phyloP scores from a whole-genome alignment of 2,888 invertebrate genomes.

The Drosophila atroscutellata region DNA sequence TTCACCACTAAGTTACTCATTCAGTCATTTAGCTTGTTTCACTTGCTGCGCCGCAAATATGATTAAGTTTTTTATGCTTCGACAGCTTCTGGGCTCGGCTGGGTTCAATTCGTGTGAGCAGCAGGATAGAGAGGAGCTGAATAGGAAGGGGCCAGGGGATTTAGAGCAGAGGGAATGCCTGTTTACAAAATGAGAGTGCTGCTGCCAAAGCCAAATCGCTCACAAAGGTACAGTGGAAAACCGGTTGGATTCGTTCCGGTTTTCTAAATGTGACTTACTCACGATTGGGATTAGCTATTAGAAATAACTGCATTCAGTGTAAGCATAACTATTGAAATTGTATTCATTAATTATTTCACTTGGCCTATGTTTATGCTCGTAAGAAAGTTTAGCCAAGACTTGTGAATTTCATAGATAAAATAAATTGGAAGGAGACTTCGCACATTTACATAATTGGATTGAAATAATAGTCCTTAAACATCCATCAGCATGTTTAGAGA shows the following conservation, averaged over 20 bases:
- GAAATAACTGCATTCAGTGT: neutral
- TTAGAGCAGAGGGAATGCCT: neutral
- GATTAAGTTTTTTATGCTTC: conserved; percentile 72
- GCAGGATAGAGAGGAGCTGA: neutral
- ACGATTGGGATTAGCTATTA: conserved; percentile 3
- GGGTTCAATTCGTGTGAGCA: conserved; percentile 10
- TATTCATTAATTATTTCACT: neutral
- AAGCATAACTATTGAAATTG: neutral
- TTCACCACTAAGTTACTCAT: conserved; percentile 32
- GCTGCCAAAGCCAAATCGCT: conserved; percentile 5
- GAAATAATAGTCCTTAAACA: neutral
- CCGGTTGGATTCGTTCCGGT: neutral
- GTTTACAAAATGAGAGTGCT: conserved; percentile 4
- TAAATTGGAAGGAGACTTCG: neutral
- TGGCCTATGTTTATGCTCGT: neutral
- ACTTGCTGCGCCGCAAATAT: conserved; percentile 56
- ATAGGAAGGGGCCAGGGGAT: neutral
- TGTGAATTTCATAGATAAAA: neutral
- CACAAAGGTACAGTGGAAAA: neutral
- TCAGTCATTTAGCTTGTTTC: conserved; percentile 46
- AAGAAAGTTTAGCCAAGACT: neutral
- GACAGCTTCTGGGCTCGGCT: conserved; percentile 62
- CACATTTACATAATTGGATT: neutral
- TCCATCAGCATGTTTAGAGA: neutral
- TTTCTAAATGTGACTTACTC: conserved; percentile 8